Conservation (phyloP, 2,113 vertebrate genomes). For the Alethe castanea region DNA sequence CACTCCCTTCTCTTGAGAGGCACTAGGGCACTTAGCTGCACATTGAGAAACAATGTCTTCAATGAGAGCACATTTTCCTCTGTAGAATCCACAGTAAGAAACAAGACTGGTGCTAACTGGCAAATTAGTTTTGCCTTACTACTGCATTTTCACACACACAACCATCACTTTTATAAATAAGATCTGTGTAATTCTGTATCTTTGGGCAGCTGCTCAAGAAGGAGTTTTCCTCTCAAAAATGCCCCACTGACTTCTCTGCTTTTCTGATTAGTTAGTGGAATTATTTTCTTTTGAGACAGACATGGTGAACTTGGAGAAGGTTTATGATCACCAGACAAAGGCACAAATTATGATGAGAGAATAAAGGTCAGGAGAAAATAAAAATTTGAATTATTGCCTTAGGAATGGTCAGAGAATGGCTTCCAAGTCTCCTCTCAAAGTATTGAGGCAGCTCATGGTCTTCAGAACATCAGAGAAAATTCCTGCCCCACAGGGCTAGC, state of each 20-base stretch:
- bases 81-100: neutral
- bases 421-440: neutral
- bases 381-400: neutral
- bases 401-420: neutral
- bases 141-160: neutral
- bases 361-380: neutral
- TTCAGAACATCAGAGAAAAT: neutral
- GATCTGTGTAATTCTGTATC: neutral
- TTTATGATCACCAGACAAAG: neutral
- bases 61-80: neutral
- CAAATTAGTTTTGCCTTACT: neutral
- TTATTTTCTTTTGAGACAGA: neutral
- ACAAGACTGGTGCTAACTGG: neutral
- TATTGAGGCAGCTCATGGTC: neutral
- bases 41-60: neutral
- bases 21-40: neutral
- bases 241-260: neutral
- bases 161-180: neutral
- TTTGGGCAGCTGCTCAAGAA: neutral
- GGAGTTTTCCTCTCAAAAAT: neutral
- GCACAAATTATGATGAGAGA: neutral
- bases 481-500: neutral
- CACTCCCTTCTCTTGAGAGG: neutral
- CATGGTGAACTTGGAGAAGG: neutral
- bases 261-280: neutral